Evolutionary conservation across 2,797 vertebrate species (phyloP), one percentile per base, ranked within the genome.

Genomic region (Vultur gryphus): DNA sequence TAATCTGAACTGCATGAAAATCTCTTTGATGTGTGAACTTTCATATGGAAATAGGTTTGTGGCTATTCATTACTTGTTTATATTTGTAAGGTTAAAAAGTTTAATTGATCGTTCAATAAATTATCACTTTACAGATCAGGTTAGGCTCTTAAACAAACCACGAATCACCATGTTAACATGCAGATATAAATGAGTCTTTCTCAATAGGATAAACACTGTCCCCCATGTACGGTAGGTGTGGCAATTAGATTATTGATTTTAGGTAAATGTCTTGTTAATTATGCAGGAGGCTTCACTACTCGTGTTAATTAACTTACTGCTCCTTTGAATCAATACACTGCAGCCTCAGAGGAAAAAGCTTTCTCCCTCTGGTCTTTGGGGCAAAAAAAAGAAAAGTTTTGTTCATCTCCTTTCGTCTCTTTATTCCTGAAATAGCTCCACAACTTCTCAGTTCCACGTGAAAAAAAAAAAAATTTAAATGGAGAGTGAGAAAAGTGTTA

Each of bases 181-280:
- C 86, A 97, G 97, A 97, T 97, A 97, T 96, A 98, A 98, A 98
- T 98, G 97, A 98, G 97, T 94, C 97, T 96, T 98, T 97, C 97
- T 97, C 98, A 97, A 97, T 94, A 98, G 97, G 95, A 97, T 97
- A 97, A 97, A 97, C 97, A 97, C 90, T 95, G 92, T 97, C 96
- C 97, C 96, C 84, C 94, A 96, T 97, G 96, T 94, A 96, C 1
- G 67, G 96, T 98, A 99, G 98, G 98, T 98, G 98, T 98, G 98
- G 98, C 98, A 98, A 98, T 98, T 98, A 98, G 98, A 95, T 98
- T 98, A 98, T 98, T 98, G 98, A 99, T 98, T 98, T 98, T 98
- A 98, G 97, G 98, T 98, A 98, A 98, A 98, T 98, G 98, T 97
- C 98, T 98, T 96, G 98, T 98, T 98, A 98, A 98, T 98, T 98